Conservation (phyloP, 2,888 invertebrate species). For the Amphiduros pacificus region DNA sequence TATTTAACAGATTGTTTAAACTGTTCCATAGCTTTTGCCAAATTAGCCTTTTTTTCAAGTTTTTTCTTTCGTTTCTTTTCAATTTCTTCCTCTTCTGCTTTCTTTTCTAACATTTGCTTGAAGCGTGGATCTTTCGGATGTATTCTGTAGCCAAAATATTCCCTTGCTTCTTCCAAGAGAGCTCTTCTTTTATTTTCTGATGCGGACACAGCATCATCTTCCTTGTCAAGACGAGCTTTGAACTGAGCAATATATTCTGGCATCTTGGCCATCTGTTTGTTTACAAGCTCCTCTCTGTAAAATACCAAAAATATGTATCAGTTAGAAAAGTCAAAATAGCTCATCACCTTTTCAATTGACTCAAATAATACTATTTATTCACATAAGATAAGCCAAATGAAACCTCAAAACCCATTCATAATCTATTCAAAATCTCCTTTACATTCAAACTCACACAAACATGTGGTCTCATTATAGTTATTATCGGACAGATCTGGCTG, state of each 20-base stretch:
- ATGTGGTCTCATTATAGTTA: no score
- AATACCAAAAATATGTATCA: no score
- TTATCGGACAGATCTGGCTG: no score
- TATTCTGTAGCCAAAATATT: conserved; percentile 35
- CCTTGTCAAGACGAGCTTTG: conserved; percentile 18
- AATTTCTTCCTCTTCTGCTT: conserved; percentile 32
- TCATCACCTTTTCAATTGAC: no score
- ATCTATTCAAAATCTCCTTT: no score
- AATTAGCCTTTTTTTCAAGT: conserved; percentile 23
- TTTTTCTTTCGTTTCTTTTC: conserved; percentile 27
- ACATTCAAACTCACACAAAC: no score
- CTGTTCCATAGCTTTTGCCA: not conserved
- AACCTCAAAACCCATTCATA: no score
- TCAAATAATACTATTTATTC: no score
- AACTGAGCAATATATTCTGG: conserved; percentile 29
- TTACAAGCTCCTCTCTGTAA: conserved; percentile 26
- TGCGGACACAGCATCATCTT: conserved; percentile 18
- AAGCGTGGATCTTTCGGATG: conserved; percentile 33
- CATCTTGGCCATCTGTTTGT: conserved; percentile 33
- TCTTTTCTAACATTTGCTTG: conserved; percentile 30
- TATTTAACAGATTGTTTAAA: no score
- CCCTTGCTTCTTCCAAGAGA: conserved; percentile 34
- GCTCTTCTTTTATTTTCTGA: conserved; percentile 18
- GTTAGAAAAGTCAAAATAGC: no score
- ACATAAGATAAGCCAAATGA: no score